Evolutionary conservation across 2,113 vertebrate species (phyloP).

Genomic region (Petaurus breviceps): DNA sequence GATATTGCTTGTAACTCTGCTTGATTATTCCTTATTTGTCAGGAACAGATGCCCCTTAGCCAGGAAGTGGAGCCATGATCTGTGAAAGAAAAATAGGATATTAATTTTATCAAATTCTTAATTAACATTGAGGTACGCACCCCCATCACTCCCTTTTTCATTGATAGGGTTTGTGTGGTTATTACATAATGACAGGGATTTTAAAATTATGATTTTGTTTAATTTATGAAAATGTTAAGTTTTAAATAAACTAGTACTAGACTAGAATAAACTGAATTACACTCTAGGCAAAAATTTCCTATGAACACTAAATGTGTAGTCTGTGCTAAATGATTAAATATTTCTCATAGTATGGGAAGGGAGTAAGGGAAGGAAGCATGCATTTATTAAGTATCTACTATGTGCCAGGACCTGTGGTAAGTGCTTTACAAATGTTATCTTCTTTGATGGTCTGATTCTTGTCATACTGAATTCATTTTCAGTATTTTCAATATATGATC

Average conservation of each 20-base stretch:
- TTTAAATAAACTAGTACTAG: neutral
- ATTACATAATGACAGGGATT: neutral
- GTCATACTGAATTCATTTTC: neutral
- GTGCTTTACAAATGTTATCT: neutral
- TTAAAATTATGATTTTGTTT: neutral
- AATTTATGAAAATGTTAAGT: conserved; percentile 11
- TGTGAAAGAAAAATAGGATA: conserved; percentile 34
- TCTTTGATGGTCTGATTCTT: neutral
- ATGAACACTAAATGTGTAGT: neutral
- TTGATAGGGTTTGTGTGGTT: neutral
- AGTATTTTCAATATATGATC: neutral
- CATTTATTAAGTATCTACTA: neutral
- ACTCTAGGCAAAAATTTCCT: neutral
- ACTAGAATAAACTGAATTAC: neutral
- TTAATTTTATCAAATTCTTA: neutral
- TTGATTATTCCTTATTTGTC: neutral
- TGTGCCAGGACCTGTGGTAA: neutral
- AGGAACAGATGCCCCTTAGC: neutral
- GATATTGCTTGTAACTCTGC: neutral
- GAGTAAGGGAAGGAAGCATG: neutral
- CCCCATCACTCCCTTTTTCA: neutral
- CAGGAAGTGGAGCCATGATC: conserved; percentile 4
- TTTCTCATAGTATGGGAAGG: neutral
- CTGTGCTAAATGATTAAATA: neutral
- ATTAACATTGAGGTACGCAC: neutral